Base-by-base conservation (phyloP, 1,140 invertebrate species). In the Hycleus phaleratus region DNA sequence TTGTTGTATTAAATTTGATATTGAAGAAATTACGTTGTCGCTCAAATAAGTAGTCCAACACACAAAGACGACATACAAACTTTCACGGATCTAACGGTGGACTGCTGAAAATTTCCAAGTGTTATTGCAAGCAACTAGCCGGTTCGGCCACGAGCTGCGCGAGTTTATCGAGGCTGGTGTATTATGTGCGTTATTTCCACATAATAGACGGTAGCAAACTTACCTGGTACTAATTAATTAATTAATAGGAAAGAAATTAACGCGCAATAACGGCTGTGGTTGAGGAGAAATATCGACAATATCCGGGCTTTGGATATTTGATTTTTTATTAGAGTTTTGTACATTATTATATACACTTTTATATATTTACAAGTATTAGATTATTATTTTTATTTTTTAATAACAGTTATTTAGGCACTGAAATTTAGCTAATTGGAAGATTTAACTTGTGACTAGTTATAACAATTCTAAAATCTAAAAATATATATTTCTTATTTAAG, bases 341-440 rank as follows among this genome's bases (percentile, higher is more conserved):
- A 45, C 46, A 53, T 45, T 46, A 26, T 12, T 53, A 53, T 53
- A 53, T 53, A 53, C 51, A 53, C 45, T 52, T 52, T 44, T 44
- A 53, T 40, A 53, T 53, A 43, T 42, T 32, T 52, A 46, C 45
- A 53, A 45, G 50, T 43, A 52, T 43, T 52, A 43, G 32, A 32
- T 32, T 5, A 32, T 32, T 32, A 32, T 7, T 32, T 32, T 32
- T 5, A 32, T 32, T 32, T 32, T 7, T 32, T 2, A 4, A 32
- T 32, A 32, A 32, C 32, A 32, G 32, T 32, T 32, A 32, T 32
- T 32, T 32, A 32, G 32, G 32, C 32, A 53, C 51, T 53, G 51
- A 53, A 53, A 53, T 53, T 53, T 53, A 46, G 51, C 51, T 53
- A 53, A 53, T 32, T 53, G 51, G 51, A 53, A 53, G 51, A 53